These are phyloP conservation scores for Rosalia funebris DNA, from an alignment of 2,888 invertebrate genomes.

Conservation along the genomic window DNA sequence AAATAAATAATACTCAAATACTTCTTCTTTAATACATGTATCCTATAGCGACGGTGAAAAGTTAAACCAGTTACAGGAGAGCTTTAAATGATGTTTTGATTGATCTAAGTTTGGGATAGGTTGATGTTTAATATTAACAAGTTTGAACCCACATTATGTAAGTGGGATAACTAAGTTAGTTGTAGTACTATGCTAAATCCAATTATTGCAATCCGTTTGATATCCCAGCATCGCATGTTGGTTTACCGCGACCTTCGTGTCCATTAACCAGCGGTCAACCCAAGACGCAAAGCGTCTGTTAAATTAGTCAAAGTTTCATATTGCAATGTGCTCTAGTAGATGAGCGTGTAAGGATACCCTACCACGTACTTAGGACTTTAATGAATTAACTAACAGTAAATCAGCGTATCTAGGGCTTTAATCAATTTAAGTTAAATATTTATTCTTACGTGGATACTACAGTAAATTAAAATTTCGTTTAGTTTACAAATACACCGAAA, in stretches of 20 bases:
- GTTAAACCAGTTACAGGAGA: conserved; percentile 3
- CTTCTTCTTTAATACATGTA: too few relatives aligned
- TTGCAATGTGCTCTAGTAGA: conserved; percentile 15
- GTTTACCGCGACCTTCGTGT: conserved; percentile 41
- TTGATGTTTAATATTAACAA: conserved; percentile 46
- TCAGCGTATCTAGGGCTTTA: conserved; percentile 3
- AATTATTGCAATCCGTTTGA: conserved; percentile 52
- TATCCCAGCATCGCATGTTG: conserved; percentile 39
- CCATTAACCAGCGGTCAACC: conserved; percentile 46
- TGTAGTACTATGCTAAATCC: conserved; percentile 44
- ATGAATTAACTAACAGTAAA: conserved; percentile 21
- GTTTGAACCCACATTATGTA: conserved; percentile 42
- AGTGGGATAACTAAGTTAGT: conserved; percentile 39
- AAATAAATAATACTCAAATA: too few relatives aligned
- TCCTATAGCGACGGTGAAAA: too few relatives aligned
- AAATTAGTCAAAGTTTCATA: conserved; percentile 43
- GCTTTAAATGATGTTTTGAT: conserved; percentile 5
- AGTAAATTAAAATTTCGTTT: too few relatives aligned
- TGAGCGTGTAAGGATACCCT: neutral
- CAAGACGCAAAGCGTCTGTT: conserved; percentile 42
- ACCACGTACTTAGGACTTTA: conserved; percentile 10
- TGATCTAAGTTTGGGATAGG: conserved; percentile 13
- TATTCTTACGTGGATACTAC: neutral
- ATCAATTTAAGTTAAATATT: neutral
- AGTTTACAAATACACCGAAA: too few relatives aligned